Conservation (phyloP, 1,140 invertebrate genomes). For the Temnothorax longispinosus region DNA sequence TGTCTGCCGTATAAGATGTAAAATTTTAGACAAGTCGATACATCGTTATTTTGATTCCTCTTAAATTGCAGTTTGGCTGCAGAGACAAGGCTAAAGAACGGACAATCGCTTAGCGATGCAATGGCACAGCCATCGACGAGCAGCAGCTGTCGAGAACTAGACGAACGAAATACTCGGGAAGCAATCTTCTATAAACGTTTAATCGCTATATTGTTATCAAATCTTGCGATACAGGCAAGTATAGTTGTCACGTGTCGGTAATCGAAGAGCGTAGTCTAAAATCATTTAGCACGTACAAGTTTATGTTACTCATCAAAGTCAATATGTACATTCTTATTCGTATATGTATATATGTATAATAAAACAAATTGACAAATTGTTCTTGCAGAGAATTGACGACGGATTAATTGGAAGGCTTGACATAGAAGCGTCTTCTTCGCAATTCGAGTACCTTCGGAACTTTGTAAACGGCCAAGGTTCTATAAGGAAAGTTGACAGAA, state of each 20-base stretch:
- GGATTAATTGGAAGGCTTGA: conserved; percentile 67
- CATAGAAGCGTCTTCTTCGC: conserved; percentile 67
- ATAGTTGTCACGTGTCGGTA: background rate
- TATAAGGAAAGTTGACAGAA: conserved; percentile 76
- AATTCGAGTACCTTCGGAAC: conserved; percentile 73
- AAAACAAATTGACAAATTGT: background rate
- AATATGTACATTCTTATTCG: background rate
- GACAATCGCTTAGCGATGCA: background rate
- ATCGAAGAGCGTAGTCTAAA: background rate
- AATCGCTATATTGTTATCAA: conserved; percentile 73
- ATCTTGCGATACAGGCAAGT: conserved; percentile 73
- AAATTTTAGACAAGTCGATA: background rate
- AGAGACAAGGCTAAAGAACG: background rate
- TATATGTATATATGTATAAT: background rate
- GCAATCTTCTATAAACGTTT: conserved; percentile 74
- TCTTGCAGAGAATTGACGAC: conserved; percentile 65
- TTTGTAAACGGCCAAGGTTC: conserved; percentile 72
- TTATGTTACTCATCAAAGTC: background rate
- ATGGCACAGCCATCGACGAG: background rate
- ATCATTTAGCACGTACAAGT: background rate
- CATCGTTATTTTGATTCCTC: background rate
- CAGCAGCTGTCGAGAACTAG: background rate
- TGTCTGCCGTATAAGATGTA: background rate
- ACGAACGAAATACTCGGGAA: conserved; percentile 35
- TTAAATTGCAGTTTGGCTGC: conserved; percentile 4